These are phyloP conservation scores for Agapostemon virescens DNA, from an alignment of 2,888 invertebrate species.

Conservation along the genomic window DNA sequence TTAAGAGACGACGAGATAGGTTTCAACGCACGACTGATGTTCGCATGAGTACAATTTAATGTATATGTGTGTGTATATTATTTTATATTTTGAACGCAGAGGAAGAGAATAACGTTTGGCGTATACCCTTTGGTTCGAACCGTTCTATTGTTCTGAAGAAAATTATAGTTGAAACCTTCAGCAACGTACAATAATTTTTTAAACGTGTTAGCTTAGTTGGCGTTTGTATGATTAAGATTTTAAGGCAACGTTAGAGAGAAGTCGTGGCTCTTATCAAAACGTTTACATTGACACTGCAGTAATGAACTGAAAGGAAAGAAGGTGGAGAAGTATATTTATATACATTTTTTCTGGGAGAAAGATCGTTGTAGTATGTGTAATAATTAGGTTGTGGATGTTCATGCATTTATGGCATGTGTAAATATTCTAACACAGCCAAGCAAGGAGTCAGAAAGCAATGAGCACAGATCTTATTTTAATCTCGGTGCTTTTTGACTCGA, in stretches of 20 bases:
- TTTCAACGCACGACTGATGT: slow-evolving; percentile 51
- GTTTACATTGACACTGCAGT: not conserved
- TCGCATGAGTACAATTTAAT: slow-evolving; percentile 38
- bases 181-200: slow-evolving; percentile 19
- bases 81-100: slow-evolving; percentile 34
- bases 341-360: not conserved
- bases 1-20: slow-evolving; percentile 4
- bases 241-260: not conserved
- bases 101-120: slow-evolving; percentile 5
- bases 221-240: slow-evolving; percentile 5
- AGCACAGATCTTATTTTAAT: not conserved
- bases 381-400: not conserved
- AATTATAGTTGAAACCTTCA: not conserved
- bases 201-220: not conserved
- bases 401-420: not conserved
- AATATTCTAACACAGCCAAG: not conserved
- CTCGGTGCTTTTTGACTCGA: not conserved
- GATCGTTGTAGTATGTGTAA: not conserved
- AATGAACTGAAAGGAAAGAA: not conserved
- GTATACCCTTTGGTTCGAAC: not conserved
- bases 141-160: not conserved
- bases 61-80: slow-evolving; percentile 53
- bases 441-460: not conserved
- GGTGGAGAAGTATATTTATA: not conserved
- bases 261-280: slow-evolving; percentile 2